These are phyloP conservation scores for Acronicta alni DNA, from an alignment of 2,888 invertebrate genomes.

Conservation along the genomic window DNA sequence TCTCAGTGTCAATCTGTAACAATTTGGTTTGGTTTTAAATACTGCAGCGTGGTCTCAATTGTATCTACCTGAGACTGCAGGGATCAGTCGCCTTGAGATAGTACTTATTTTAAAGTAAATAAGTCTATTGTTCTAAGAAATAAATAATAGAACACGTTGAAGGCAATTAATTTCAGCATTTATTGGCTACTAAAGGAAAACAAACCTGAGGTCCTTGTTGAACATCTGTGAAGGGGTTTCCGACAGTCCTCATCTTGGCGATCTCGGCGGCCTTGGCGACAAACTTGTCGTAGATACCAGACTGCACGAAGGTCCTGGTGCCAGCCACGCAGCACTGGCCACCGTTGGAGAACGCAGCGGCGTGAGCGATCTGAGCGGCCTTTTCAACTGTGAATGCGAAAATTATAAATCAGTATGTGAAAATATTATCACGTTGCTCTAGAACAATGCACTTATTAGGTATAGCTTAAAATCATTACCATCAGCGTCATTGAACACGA, in stretches of 20 bases:
- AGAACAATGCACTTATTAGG: background rate
- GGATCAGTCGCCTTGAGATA: too few relatives aligned
- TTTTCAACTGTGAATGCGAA: too few relatives aligned
- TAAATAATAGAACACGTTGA: too few relatives aligned
- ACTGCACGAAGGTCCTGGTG: slow-evolving; percentile 96
- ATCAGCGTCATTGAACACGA: slow-evolving; percentile 94
- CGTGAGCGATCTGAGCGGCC: too few relatives aligned
- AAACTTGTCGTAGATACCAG: slow-evolving; percentile 95
- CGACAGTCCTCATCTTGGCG: slow-evolving; percentile 93
- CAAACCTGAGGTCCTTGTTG: slow-evolving; percentile 95
- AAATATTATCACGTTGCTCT: too few relatives aligned
- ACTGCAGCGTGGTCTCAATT: too few relatives aligned
- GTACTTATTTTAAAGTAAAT: too few relatives aligned
- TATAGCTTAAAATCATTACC: slow-evolving; percentile 75
- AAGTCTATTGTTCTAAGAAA: too few relatives aligned
- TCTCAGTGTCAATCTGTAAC: slow-evolving; percentile 91
- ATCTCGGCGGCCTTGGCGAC: slow-evolving; percentile 92
- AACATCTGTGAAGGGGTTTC: slow-evolving; percentile 93
- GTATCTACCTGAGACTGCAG: too few relatives aligned
- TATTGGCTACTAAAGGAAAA: too few relatives aligned
- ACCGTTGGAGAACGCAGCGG: slow-evolving; percentile 69
- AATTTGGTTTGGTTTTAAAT: background rate
- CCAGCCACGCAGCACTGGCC: slow-evolving; percentile 91
- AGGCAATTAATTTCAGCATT: too few relatives aligned
- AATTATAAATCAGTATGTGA: too few relatives aligned